Conservation (phyloP, 1,140 invertebrate species). For the Aphelinus atriplicis region DNA sequence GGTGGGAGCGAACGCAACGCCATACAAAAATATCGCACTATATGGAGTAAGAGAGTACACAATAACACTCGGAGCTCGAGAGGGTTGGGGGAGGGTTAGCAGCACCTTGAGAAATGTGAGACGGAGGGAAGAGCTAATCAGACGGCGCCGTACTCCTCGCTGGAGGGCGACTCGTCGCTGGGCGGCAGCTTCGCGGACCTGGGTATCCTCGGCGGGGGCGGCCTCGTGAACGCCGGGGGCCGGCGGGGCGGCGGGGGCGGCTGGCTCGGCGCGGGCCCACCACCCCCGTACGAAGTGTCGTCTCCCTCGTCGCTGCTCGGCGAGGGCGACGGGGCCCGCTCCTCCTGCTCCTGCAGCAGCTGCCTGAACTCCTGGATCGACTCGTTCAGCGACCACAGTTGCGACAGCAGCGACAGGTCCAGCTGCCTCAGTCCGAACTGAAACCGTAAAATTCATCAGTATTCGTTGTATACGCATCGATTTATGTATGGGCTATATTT, state of each 20-base stretch:
- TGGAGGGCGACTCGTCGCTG: constrained; percentile 64
- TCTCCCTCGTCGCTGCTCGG: constrained; percentile 73
- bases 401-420: constrained; percentile 84
- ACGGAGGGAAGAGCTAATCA: constrained; percentile 38
- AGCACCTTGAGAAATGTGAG: no score
- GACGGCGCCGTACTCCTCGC: constrained; percentile 64
- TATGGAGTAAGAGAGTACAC: no score
- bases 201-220: constrained; percentile 56
- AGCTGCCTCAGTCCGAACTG: constrained; percentile 85
- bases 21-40: no score
- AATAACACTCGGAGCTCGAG: no score
- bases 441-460: constrained; percentile 49
- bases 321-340: constrained; percentile 70
- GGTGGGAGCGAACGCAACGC: no score
- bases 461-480: no score
- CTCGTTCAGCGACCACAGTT: constrained; percentile 88
- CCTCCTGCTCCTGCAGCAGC: constrained; percentile 76
- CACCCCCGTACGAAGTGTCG: constrained; percentile 61
- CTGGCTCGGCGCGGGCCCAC: constrained; percentile 14
- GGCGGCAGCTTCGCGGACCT: constrained; percentile 45
- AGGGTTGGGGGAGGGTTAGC: no score
- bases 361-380: constrained; percentile 87
- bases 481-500: no score
- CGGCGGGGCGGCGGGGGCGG: constrained; percentile 57
- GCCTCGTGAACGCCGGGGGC: constrained; percentile 50